Evolutionary conservation across 2,888 invertebrate species (phyloP), one percentile per base, ranked within the genome.

Genomic region (Zele albiditarsus): DNA sequence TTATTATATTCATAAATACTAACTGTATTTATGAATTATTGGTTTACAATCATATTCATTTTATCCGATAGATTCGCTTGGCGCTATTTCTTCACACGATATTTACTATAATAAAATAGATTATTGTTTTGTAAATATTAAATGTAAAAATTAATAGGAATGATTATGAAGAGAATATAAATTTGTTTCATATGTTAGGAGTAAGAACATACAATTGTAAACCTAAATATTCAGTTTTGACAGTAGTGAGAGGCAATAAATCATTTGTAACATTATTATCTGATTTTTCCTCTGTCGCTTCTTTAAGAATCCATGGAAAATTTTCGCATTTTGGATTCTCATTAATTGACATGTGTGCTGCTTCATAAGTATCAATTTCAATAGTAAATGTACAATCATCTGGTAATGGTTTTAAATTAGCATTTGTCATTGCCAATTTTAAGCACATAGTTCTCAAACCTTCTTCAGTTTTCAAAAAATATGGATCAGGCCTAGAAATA

Each of bases 391-490:
- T 92, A 68, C 90, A 86, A 76, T 92, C 91, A 67, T 91, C 90
- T 6, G 93, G 91, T 65, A 92, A 81, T 72, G 90, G 85, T 69
- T 90, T 88, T 46, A 93, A 89, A 78, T 91, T 91, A 42, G 89
- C 84, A 73, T 89, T 88, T 28, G 90, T 84, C 73, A 91, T 90
- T 0, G 92, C 89, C 63, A 94, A 82, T 81, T 91, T 92, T 33
- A 94, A 86, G 77, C 92, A 92, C 84, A 93, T 92, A 8, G 91
- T 91, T 72, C 93, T 90, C 73, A 94, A 88, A 80, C 91, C 91
- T 84, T 93, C 92, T 84, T 94, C 94, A 4, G 91, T 89, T 82
- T 92, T 91, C 20, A 93, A 86, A 79, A 93, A 91, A 88, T 93
- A 93, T 0, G 92, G 91, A 85, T 94, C 94, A 65, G 89, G 80